Base-by-base conservation (phyloP, 2,888 invertebrate species). In the Brenthis hecate region DNA sequence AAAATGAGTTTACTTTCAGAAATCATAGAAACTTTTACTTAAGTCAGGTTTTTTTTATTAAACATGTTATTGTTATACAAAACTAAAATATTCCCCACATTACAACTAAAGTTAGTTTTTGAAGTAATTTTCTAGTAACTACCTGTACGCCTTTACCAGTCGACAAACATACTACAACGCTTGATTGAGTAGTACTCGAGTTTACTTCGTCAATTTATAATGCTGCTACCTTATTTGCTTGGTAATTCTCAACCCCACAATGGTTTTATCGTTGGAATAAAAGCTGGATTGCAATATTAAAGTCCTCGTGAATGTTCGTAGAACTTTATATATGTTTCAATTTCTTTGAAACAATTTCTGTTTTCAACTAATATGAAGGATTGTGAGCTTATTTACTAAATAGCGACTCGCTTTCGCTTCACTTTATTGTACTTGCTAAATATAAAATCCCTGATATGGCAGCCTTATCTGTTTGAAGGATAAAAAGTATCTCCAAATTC, bases 191-290 rank as follows among this genome's bases (percentile, higher is more conserved):
- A 54, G 57, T 16, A 19, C 66, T 63, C 56, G 47, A 53, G 36
- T 56, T 50, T 53, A 32, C 62, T 28, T 66, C 63, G 58, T 71
- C 65, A 71, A 71, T 71, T 69, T 71, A 60, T 71, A 69, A 69
- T 69, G 71, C 48, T 62, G 32, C 48, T 43, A 43, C 55, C 63
- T 63, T 66, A 63, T 71, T 69, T 69, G 69, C 66, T 69, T 32
- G 65, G 70, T 68, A 28, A 68, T 56, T 57, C 65, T 43, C 23
- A n/a, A 66, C 61, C 61, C 67, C 14, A 32, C 58, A 60, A 32
- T 50, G 50, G 43, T 55, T 47, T 23, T 58, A 58, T 62, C 28
- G 57, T 23, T 51, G 53, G 51, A 36, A 23, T 47, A 50, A 50
- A n/a, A 51, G 32, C 36, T 28, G n/a, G 47, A 48, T 57, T 51